Percentiles rank a stretch among this genome's conserved stretches.
phyloP scores from a whole-genome alignment of 1,140 invertebrate genomes.

The Tetraneura akinire region DNA sequence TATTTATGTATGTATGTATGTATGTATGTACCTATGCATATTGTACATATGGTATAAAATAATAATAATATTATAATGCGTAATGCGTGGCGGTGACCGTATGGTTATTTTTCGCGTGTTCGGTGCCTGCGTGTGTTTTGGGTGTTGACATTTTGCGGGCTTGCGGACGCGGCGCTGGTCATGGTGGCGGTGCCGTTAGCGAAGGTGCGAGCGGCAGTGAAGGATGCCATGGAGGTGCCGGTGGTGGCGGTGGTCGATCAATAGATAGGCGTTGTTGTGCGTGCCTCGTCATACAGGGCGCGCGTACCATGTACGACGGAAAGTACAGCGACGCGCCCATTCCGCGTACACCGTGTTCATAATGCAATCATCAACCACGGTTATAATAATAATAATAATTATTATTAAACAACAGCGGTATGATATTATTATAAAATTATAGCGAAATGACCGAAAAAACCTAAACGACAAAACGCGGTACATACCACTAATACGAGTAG shows the following conservation, averaged over 20 bases:
- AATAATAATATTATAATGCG: background rate
- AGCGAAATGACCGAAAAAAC: too few species aligned
- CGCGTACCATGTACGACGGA: background rate
- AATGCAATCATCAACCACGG: background rate
- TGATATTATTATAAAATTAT: too few species aligned
- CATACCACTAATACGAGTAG: too few species aligned
- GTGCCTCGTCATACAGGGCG: background rate
- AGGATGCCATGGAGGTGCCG: background rate
- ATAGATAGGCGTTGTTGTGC: slow-evolving; percentile 47
- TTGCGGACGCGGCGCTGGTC: background rate
- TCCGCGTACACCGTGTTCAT: background rate
- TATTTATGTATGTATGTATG: too few species aligned
- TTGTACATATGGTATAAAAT: too few species aligned
- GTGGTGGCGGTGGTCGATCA: slow-evolving; percentile 27
- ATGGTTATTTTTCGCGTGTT: slow-evolving; percentile 30
- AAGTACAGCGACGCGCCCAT: background rate
- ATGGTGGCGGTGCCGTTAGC: background rate
- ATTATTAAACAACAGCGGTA: too few species aligned
- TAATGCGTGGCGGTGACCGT: background rate
- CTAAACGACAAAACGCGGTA: too few species aligned
- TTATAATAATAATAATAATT: too few species aligned
- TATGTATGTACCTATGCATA: too few species aligned
- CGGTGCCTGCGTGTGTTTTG: slow-evolving; percentile 4
- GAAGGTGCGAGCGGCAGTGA: background rate
- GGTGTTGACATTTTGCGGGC: slow-evolving; percentile 44